Conservation (phyloP, 2,113 vertebrate species). For the western clawed frog (Xenopus tropicalis) region DNA sequence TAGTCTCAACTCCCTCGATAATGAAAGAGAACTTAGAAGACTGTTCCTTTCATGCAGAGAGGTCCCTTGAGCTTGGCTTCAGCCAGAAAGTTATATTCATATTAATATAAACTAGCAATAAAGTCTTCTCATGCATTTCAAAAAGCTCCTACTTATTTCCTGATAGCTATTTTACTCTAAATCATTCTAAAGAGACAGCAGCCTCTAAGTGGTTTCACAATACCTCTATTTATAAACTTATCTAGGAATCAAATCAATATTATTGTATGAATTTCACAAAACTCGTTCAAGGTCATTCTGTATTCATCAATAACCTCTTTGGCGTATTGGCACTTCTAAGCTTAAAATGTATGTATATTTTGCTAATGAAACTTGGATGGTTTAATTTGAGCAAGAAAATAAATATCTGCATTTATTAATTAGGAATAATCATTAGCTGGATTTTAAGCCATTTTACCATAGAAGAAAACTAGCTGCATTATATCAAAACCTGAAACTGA, state of each 20-base stretch:
- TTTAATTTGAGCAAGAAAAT: neutral
- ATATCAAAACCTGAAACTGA: no score
- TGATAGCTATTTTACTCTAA: slow-evolving; percentile 36
- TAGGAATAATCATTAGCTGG: slow-evolving; percentile 11
- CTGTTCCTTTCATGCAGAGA: slow-evolving; percentile 42
- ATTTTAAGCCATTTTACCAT: slow-evolving; percentile 11
- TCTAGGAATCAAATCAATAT: slow-evolving; percentile 45
- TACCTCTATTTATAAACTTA: slow-evolving; percentile 44
- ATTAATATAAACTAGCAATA: slow-evolving; percentile 45
- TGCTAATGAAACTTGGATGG: neutral
- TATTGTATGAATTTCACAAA: slow-evolving; percentile 39
- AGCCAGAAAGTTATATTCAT: slow-evolving; percentile 43
- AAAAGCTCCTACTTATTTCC: slow-evolving; percentile 39
- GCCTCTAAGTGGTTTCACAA: slow-evolving; percentile 39
- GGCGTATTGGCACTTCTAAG: slow-evolving; percentile 1
- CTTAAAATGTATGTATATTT: neutral
- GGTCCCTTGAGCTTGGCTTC: slow-evolving; percentile 39
- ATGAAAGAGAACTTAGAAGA: slow-evolving; percentile 32
- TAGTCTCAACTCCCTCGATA: slow-evolving; percentile 7
- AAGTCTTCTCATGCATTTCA: slow-evolving; percentile 44
- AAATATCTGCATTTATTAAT: slow-evolving; percentile 3
- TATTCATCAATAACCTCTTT: slow-evolving; percentile 36
- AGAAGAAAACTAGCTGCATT: neutral
- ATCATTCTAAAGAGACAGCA: slow-evolving; percentile 41
- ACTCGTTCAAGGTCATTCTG: slow-evolving; percentile 34